phyloP scores from a whole-genome alignment of 2,888 invertebrate species.

The Andrena fulva region DNA sequence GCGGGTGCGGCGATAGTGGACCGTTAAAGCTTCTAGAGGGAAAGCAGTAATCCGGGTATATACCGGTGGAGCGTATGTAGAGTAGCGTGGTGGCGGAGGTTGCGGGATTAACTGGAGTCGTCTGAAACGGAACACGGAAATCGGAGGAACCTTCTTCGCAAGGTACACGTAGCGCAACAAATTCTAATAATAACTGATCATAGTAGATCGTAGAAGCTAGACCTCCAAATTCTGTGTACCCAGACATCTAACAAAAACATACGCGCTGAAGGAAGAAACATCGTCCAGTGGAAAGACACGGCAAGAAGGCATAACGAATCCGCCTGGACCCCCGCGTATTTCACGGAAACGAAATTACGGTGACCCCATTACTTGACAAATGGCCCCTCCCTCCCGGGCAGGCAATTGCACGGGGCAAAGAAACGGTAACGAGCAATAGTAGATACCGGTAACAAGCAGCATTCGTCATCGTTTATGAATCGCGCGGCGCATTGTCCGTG shows the following conservation, averaged over 20 bases:
- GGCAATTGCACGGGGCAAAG: constrained; percentile 19
- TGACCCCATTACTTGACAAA: constrained; percentile 45
- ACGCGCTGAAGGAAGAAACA: constrained; percentile 1
- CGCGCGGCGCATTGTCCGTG: constrained; percentile 26
- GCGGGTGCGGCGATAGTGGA: background rate
- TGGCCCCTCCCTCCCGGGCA: background rate
- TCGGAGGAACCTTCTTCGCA: no score
- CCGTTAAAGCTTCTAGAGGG: background rate
- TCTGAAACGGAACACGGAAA: no score
- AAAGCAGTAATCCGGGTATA: no score
- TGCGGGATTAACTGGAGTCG: no score
- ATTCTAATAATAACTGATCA: no score
- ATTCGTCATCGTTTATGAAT: constrained; percentile 52
- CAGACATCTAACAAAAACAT: background rate
- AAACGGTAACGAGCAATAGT: constrained; percentile 49
- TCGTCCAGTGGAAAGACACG: background rate
- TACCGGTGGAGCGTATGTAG: no score
- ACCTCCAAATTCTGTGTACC: no score
- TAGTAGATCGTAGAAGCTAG: no score
- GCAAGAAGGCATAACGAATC: constrained; percentile 8
- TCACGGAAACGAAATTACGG: constrained; percentile 23
- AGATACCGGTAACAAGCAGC: constrained; percentile 38
- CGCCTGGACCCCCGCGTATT: constrained; percentile 9
- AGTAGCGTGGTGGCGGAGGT: no score
- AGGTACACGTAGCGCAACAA: no score